phyloP scores from a whole-genome alignment of 1,140 invertebrate species.

The Diorhabda sublineata region DNA sequence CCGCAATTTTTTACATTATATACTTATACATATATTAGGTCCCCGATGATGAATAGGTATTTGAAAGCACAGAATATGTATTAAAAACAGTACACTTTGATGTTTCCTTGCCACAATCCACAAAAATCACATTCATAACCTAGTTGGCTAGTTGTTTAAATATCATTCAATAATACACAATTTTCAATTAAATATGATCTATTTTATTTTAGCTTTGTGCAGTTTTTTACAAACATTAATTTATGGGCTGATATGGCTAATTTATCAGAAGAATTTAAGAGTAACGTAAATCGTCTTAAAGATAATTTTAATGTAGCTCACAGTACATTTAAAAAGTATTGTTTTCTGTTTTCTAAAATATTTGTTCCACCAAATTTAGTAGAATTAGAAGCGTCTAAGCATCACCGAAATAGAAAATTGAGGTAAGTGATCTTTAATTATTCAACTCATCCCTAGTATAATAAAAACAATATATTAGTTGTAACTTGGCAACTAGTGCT shows the following conservation, averaged over 20 bases:
- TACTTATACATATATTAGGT: too few species aligned
- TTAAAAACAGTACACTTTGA: too few species aligned
- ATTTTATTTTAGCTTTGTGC: slow-evolving; percentile 67
- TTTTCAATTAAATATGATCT: not conserved
- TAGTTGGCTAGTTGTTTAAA: not conserved
- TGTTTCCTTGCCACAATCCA: slow-evolving; percentile 5
- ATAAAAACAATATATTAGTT: too few species aligned
- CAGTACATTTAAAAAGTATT: slow-evolving; percentile 90
- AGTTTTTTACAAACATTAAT: slow-evolving; percentile 95
- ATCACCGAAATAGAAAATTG: slow-evolving; percentile 65
- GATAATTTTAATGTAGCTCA: slow-evolving; percentile 93
- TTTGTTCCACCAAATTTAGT: slow-evolving; percentile 65
- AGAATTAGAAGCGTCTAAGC: slow-evolving; percentile 50
- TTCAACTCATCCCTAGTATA: too few species aligned
- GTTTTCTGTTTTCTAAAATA: slow-evolving; percentile 81
- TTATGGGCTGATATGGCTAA: slow-evolving; percentile 95
- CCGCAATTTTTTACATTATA: too few species aligned
- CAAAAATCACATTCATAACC: too few species aligned
- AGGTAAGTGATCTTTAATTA: slow-evolving; percentile 48
- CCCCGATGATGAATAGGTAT: too few species aligned
- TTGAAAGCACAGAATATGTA: too few species aligned
- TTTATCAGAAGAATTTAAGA: slow-evolving; percentile 76
- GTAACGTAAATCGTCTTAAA: slow-evolving; percentile 82
- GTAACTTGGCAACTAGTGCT: too few species aligned
- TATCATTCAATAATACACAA: not conserved